Evolutionary conservation across 1,140 invertebrate species (phyloP).

Genomic region (Drosophila prosaltans): DNA sequence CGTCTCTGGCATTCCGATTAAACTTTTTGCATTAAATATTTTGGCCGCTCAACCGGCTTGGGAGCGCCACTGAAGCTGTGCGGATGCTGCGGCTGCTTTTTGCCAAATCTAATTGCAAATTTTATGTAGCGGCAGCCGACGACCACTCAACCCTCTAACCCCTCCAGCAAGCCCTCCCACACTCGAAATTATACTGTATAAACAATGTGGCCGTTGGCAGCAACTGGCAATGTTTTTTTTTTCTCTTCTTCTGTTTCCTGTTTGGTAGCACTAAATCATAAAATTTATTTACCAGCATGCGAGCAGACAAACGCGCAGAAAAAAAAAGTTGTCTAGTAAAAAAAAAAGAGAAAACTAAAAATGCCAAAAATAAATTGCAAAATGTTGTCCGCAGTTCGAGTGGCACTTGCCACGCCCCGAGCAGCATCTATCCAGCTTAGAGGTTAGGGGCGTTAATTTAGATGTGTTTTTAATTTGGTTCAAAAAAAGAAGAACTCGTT

Average conservation of each 20-base stretch:
- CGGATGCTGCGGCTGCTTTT: constrained; percentile 69
- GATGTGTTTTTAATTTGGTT: constrained; percentile 75
- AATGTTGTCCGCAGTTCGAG: constrained; percentile 59
- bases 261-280: constrained; percentile 69
- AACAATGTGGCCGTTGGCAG: constrained; percentile 53
- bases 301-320: constrained; percentile 8
- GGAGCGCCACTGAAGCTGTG: constrained; percentile 26
- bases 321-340: background rate
- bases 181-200: constrained; percentile 52
- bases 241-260: constrained; percentile 35
- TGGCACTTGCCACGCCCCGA: constrained; percentile 31
- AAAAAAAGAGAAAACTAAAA: constrained; percentile 47
- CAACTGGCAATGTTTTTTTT: constrained; percentile 27
- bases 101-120: constrained; percentile 78
- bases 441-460: constrained; percentile 62
- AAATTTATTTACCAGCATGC: constrained; percentile 67
- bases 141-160: background rate
- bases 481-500: constrained; percentile 50
- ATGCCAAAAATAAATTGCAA: constrained; percentile 63
- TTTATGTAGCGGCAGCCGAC: constrained; percentile 63
- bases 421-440: constrained; percentile 13
- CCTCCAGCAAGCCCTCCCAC: constrained; percentile 35
- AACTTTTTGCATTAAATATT: constrained; percentile 78
- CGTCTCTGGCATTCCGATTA: constrained; percentile 55
- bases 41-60: constrained; percentile 26